Conservation (phyloP, 1,140 invertebrate species). For the Lucilia sericata region DNA sequence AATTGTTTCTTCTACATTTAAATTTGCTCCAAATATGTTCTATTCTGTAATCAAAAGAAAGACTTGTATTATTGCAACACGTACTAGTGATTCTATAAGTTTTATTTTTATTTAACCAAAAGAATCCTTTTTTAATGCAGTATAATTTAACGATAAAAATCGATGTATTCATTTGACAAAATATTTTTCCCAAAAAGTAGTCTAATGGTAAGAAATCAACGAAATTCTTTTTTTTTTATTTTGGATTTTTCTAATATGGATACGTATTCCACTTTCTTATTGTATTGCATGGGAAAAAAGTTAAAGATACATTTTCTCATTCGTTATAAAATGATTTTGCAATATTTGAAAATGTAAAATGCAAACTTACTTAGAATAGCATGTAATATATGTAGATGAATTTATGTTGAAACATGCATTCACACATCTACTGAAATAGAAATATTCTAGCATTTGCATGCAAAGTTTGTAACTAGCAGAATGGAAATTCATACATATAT, state of each 20-base stretch:
- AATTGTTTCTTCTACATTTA: too few species aligned
- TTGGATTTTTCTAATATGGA: too few species aligned
- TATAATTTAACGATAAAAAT: conserved; percentile 4
- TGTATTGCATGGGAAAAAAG: neutral
- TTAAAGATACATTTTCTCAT: neutral
- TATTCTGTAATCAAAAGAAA: too few species aligned
- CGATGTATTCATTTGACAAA: neutral
- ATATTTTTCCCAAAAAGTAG: neutral
- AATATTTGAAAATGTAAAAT: conserved; percentile 12
- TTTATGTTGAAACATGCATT: neutral
- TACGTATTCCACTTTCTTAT: too few species aligned
- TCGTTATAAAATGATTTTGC: neutral
- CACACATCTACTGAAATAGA: neutral
- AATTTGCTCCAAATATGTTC: too few species aligned
- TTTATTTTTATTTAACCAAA: too few species aligned
- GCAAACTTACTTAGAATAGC: neutral
- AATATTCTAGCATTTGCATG: neutral
- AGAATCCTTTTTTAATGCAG: neutral
- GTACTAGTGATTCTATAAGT: too few species aligned
- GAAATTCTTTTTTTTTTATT: neutral
- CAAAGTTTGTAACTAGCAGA: neutral
- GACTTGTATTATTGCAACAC: too few species aligned
- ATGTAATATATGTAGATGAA: neutral
- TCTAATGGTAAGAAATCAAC: conserved; percentile 7
- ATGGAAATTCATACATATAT: neutral